Conservation (phyloP, 2,888 invertebrate genomes). For the Portevinia maculata region DNA sequence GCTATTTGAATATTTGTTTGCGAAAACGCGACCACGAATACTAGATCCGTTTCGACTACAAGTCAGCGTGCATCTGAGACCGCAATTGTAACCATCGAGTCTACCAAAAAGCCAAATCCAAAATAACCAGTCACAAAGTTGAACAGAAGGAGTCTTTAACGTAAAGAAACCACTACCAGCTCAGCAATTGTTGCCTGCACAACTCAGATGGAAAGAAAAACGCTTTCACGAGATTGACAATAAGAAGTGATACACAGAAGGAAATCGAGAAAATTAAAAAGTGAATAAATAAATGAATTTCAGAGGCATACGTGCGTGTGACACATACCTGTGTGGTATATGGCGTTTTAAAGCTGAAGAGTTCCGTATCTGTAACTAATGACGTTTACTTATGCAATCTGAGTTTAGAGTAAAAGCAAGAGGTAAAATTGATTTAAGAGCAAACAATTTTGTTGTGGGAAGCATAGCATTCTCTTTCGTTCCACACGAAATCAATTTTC, state of each 20-base stretch:
- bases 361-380: slow-evolving; percentile 3
- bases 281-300: slow-evolving; percentile 32
- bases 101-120: slow-evolving; percentile 48
- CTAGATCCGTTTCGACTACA: slow-evolving; percentile 57
- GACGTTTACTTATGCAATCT: slow-evolving; percentile 3
- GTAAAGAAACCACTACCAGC: slow-evolving; percentile 29
- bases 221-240: slow-evolving; percentile 28
- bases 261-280: slow-evolving; percentile 33
- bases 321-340: neutral
- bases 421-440: neutral
- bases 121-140: slow-evolving; percentile 50
- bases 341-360: slow-evolving; percentile 5
- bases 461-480: too few species aligned
- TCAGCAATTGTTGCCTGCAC: slow-evolving; percentile 23
- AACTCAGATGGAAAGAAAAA: slow-evolving; percentile 6
- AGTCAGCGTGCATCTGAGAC: slow-evolving; percentile 61
- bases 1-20: slow-evolving; percentile 18
- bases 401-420: neutral
- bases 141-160: slow-evolving; percentile 54
- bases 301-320: slow-evolving; percentile 3
- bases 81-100: slow-evolving; percentile 47
- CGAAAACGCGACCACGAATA: slow-evolving; percentile 13
- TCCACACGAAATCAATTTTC: too few species aligned
- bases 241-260: slow-evolving; percentile 15
- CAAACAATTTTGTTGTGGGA: too few species aligned